Conservation (phyloP, 2,113 vertebrate species). For the Jaculus jaculus region DNA sequence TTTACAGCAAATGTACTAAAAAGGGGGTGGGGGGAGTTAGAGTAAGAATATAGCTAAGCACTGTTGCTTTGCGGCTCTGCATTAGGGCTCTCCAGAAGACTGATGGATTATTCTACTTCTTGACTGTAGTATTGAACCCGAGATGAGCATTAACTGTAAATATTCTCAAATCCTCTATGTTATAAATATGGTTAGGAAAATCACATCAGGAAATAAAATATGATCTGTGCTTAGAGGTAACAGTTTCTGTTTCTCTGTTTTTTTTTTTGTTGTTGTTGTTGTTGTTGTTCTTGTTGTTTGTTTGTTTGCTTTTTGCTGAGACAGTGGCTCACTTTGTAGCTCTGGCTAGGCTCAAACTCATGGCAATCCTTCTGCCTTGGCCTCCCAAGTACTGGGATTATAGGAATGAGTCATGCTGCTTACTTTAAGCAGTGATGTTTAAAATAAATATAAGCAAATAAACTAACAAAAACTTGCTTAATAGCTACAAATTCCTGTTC, state of each 20-base stretch:
- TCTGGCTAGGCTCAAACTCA: background rate
- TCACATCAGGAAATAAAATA: constrained; percentile 4
- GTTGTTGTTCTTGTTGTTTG: too few relatives aligned
- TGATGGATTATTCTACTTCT: background rate
- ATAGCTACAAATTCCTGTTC: constrained; percentile 1
- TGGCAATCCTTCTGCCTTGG: background rate
- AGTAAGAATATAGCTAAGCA: background rate
- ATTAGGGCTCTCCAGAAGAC: background rate
- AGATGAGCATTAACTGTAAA: background rate
- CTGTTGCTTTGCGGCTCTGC: background rate
- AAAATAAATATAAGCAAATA: background rate
- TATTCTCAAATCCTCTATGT: background rate
- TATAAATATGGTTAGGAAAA: background rate
- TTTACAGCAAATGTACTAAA: background rate
- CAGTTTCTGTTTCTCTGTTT: background rate
- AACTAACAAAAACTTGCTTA: background rate
- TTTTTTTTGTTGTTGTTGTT: too few relatives aligned
- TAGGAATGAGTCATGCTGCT: background rate
- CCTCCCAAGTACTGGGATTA: background rate
- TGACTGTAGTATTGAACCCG: background rate
- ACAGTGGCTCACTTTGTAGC: background rate
- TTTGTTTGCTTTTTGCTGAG: background rate
- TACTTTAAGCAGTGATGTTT: background rate
- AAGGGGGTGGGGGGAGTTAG: background rate
- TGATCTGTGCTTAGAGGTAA: constrained; percentile 19